Conservation (phyloP, 1,140 invertebrate genomes). For the Listronotus oregonensis region DNA sequence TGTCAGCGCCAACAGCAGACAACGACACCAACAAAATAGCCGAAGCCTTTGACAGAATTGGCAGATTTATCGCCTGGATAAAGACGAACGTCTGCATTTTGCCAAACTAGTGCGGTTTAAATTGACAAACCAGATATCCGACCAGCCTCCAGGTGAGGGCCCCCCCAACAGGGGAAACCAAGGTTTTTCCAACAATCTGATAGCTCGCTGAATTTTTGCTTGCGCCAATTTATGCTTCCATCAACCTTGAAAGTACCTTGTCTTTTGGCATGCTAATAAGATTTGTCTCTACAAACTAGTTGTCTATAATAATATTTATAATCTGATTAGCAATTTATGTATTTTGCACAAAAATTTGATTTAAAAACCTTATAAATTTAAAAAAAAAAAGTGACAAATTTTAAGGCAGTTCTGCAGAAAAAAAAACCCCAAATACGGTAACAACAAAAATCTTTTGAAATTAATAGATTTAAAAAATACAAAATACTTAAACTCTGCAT, state of each 20-base stretch:
- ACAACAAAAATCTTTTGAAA: too few species aligned
- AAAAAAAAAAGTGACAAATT: too few species aligned
- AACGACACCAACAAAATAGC: slow-evolving; percentile 97
- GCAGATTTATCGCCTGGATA: slow-evolving; percentile 87
- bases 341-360: too few species aligned
- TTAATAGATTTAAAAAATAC: too few species aligned
- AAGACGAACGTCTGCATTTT: slow-evolving; percentile 75
- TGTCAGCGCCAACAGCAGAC: slow-evolving; percentile 87
- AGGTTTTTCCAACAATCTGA: slow-evolving; percentile 75
- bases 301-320: neutral
- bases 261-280: slow-evolving; percentile 29
- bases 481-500: too few species aligned
- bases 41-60: slow-evolving; percentile 94
- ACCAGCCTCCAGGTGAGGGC: slow-evolving; percentile 91
- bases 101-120: slow-evolving; percentile 84
- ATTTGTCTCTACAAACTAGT: neutral
- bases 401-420: too few species aligned
- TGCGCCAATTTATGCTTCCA: slow-evolving; percentile 47
- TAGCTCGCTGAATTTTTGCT: slow-evolving; percentile 55
- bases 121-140: slow-evolving; percentile 92
- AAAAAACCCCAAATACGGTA: too few species aligned
- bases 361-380: too few species aligned
- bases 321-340: neutral
- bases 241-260: slow-evolving; percentile 12
- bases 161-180: slow-evolving; percentile 82